A percentile compares a stretch with the other conserved stretches of the same genome.
These are phyloP conservation scores for Gyps fulvus DNA, from an alignment of 2,113 vertebrate genomes.

Conservation along the genomic window DNA sequence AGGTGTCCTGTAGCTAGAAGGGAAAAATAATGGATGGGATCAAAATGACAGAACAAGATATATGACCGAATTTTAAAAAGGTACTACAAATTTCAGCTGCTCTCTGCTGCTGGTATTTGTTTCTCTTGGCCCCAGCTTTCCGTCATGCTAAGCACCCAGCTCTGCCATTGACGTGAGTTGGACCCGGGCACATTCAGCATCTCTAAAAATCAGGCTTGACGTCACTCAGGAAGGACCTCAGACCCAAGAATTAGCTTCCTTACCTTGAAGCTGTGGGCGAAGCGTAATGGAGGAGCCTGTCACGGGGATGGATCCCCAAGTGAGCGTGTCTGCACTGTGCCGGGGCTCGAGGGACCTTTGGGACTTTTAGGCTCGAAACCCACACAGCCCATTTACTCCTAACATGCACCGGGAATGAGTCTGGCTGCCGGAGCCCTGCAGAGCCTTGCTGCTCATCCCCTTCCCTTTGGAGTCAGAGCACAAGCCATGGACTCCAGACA, in stretches of 20 bases:
- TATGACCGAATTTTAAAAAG: neutral
- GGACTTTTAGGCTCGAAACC: neutral
- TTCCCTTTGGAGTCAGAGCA: neutral
- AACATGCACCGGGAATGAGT: accelerated
- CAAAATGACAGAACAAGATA: neutral
- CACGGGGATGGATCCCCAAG: accelerated
- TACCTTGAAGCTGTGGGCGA: neutral
- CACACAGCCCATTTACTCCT: accelerated
- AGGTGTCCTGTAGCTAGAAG: neutral
- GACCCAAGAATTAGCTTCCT: neutral
- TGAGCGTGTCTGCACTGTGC: accelerated
- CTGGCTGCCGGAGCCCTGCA: neutral
- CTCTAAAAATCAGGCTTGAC: neutral
- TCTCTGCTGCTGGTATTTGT: neutral
- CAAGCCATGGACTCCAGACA: neutral
- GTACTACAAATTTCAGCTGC: neutral
- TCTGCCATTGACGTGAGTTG: accelerated
- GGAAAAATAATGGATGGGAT: neutral
- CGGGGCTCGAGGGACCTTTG: neutral
- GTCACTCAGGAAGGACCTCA: neutral
- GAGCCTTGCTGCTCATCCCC: neutral
- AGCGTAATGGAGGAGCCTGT: neutral
- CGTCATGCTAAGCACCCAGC: neutral
- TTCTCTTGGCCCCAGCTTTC: neutral
- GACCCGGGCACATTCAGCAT: accelerated